Evolutionary conservation across 2,888 invertebrate genomes (phyloP).

Genomic region (Harpalus rufipes): DNA sequence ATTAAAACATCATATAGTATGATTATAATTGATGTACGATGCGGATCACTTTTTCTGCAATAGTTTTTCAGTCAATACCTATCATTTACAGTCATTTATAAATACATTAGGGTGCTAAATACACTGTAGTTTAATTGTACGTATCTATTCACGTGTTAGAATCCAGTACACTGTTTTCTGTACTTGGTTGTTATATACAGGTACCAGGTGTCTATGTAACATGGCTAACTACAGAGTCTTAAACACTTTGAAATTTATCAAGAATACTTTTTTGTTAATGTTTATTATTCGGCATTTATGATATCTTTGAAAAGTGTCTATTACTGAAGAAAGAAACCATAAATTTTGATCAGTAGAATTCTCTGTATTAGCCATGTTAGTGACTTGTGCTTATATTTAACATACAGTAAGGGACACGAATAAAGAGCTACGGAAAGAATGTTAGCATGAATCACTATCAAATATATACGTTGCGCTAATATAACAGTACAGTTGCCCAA

Average conservation of each 20-base stretch:
- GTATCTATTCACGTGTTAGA: conserved; percentile 59
- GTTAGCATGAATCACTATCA: too few relatives aligned
- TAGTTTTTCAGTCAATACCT: conserved; percentile 50
- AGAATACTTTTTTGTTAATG: conserved; percentile 18
- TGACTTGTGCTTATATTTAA: conserved; percentile 27
- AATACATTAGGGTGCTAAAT: conserved; percentile 57
- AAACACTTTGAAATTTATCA: background rate
- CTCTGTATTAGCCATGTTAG: conserved; percentile 24
- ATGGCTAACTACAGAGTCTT: conserved; percentile 21
- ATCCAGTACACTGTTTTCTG: conserved; percentile 36
- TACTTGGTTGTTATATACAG: conserved; percentile 39
- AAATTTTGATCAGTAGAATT: conserved; percentile 5
- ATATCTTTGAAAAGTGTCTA: conserved; percentile 30
- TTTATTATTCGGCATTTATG: conserved; percentile 21
- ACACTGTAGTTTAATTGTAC: conserved; percentile 55
- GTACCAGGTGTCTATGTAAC: conserved; percentile 40
- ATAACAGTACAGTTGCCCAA: too few relatives aligned
- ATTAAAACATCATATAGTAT: conserved; percentile 58
- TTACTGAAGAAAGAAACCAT: conserved; percentile 9
- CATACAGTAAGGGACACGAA: too few relatives aligned
- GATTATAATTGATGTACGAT: conserved; percentile 55
- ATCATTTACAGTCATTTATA: conserved; percentile 50
- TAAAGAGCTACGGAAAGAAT: too few relatives aligned
- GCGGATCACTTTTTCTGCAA: conserved; percentile 49
- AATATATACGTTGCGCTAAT: too few relatives aligned